These are phyloP conservation scores for Phthorimaea operculella DNA, from an alignment of 1,140 invertebrate genomes.

Conservation along the genomic window DNA sequence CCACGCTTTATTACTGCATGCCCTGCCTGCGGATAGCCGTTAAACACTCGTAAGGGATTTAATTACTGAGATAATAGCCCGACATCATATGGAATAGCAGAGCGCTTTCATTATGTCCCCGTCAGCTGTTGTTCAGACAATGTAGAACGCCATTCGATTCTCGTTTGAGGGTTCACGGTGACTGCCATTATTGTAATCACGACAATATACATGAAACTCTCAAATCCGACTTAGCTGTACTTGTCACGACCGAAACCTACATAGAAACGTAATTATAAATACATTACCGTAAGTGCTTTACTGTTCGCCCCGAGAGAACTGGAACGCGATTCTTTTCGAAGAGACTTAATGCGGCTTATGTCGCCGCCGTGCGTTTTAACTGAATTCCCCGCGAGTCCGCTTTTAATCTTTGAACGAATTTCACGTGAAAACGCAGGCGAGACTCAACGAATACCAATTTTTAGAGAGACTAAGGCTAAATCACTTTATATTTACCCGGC, in stretches of 20 bases:
- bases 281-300: slow-evolving; percentile 52
- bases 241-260: slow-evolving; percentile 41
- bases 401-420: slow-evolving; percentile 52
- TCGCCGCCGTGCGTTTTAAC: slow-evolving; percentile 24
- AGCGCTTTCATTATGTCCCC: slow-evolving; percentile 23
- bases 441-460: slow-evolving; percentile 32
- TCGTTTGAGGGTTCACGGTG: slow-evolving; percentile 41
- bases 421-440: slow-evolving; percentile 19
- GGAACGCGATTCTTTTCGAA: slow-evolving; percentile 36
- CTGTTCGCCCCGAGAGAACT: slow-evolving; percentile 31
- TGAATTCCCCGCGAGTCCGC: slow-evolving; percentile 28
- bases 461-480: slow-evolving; percentile 30
- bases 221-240: slow-evolving; percentile 19
- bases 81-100: slow-evolving; percentile 24
- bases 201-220: slow-evolving; percentile 27
- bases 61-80: slow-evolving; percentile 41
- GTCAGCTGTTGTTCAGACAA: slow-evolving; percentile 21
- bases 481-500: slow-evolving; percentile 19
- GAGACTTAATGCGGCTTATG: slow-evolving; percentile 33
- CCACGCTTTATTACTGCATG: slow-evolving; percentile 30
- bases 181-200: slow-evolving; percentile 44
- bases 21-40: slow-evolving; percentile 26
- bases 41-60: slow-evolving; percentile 44
- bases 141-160: slow-evolving; percentile 32
- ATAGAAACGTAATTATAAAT: slow-evolving; percentile 55